These are phyloP conservation scores for Drosophila elegans DNA, from an alignment of 1,140 invertebrate genomes.

Conservation along the genomic window DNA sequence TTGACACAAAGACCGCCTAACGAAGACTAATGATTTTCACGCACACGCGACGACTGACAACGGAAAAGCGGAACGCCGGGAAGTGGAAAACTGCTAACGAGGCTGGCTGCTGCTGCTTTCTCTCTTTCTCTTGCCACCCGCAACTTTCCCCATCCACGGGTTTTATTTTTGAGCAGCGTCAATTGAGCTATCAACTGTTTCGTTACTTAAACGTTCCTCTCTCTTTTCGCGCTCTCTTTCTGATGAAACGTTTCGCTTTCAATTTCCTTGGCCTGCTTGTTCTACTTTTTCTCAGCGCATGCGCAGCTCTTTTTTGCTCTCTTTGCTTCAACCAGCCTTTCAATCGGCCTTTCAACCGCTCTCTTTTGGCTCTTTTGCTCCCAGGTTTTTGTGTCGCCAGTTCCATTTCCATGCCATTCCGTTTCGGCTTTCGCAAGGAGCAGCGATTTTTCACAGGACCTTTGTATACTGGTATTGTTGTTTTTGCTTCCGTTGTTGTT, in stretches of 20 bases:
- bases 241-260: slow-evolving; percentile 13
- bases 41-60: slow-evolving; percentile 44
- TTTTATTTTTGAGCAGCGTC: background rate
- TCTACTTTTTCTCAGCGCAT: slow-evolving; percentile 33
- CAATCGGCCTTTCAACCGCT: slow-evolving; percentile 42
- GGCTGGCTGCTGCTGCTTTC: slow-evolving; percentile 24
- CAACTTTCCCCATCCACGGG: slow-evolving; percentile 28
- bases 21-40: slow-evolving; percentile 76
- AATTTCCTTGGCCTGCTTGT: slow-evolving; percentile 22
- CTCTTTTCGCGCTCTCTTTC: slow-evolving; percentile 22
- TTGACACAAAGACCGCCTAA: slow-evolving; percentile 84
- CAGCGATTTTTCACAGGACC: slow-evolving; percentile 18
- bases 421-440: slow-evolving; percentile 20
- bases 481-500: slow-evolving; percentile 45
- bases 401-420: slow-evolving; percentile 14
- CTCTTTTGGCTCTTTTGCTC: slow-evolving; percentile 19
- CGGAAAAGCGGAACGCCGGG: slow-evolving; percentile 2
- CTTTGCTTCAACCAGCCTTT: slow-evolving; percentile 42
- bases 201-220: slow-evolving; percentile 19
- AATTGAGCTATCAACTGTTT: slow-evolving; percentile 73
- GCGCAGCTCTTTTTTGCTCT: slow-evolving; percentile 33
- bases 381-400: slow-evolving; percentile 1
- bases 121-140: slow-evolving; percentile 11
- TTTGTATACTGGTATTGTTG: slow-evolving; percentile 26
- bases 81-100: slow-evolving; percentile 32